phyloP scores from a whole-genome alignment of 2,888 invertebrate genomes.

The Cryptophagus acutangulus region DNA sequence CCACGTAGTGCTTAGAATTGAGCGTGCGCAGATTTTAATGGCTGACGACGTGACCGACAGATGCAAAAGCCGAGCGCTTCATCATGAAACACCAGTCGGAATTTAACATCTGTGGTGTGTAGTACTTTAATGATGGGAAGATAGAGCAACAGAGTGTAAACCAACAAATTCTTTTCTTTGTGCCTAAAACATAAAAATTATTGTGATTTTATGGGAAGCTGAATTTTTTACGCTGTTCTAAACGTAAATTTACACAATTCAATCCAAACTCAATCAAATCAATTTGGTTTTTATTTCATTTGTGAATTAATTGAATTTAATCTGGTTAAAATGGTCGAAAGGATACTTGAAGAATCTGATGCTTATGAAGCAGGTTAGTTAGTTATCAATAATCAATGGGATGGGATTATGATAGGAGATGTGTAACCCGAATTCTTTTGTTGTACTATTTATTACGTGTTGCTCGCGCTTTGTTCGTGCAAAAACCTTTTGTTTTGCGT shows the following conservation, averaged over 20 bases:
- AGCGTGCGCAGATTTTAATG: slow-evolving; percentile 20
- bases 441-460: no score
- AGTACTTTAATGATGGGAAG: slow-evolving; percentile 40
- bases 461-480: no score
- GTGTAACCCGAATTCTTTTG: no score
- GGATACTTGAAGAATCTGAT: slow-evolving; percentile 60
- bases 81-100: slow-evolving; percentile 41
- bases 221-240: no score
- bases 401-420: no score
- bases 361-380: slow-evolving; percentile 45
- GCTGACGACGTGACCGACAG: slow-evolving; percentile 18
- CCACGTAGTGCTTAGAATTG: no score
- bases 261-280: slow-evolving; percentile 24
- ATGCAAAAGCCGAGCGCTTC: slow-evolving; percentile 16
- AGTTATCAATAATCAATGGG: no score
- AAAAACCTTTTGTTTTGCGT: no score
- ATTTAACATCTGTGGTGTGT: slow-evolving; percentile 44
- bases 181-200: slow-evolving; percentile 37
- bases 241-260: no score
- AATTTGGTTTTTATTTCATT: background rate
- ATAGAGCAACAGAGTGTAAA: slow-evolving; percentile 43
- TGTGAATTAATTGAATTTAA: slow-evolving; percentile 1
- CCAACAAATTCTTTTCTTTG: slow-evolving; percentile 41
- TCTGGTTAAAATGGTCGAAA: slow-evolving; percentile 56
- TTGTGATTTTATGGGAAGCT: no score